Base-by-base conservation (phyloP, 2,888 invertebrate species). In the Synanthedon myopaeformis region DNA sequence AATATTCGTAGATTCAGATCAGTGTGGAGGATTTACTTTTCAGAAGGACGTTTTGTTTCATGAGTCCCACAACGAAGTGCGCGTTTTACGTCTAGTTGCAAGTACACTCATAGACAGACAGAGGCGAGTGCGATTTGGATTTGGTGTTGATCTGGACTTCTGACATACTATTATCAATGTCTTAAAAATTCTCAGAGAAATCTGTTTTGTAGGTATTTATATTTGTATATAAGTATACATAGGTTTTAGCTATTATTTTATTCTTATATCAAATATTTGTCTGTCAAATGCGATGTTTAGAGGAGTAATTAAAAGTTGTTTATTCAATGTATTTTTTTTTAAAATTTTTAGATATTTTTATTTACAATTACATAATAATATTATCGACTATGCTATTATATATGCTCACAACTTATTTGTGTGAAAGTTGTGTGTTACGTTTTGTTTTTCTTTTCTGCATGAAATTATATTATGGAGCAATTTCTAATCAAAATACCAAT, bases 221-320 rank as follows among this genome's bases (percentile, higher is more conserved):
- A 58, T 84, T 85, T 86, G 80, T 86, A 82, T 77, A 78, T 86
- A 86, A 86, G 86, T 86, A 85, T 86, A 86, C 86, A 86, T 86
- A 85, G 76, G 71, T 85, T 86, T 85, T 83, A 85, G 76, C 74
- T 78, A 79, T 66, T 69, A 69, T 67, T 84, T 83, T 85, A 77
- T 71, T 35, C 65, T 71, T 76, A 68, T 67, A 65, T 60, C 10
- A 49, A n/a, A 17, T 12, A 17, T 49, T 49, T 14, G 12, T 60
- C 65, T 65, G 70, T 64, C 68, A 67, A 64, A 56, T 66, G 56
- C 59, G 53, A 54, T 62, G 62, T 82, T 79, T 78, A 67, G 70
- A 75, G 69, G 66, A 71, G 72, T 68, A 68, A 77, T 74, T 79
- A 74, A 77, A 79, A 73, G 17, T 49, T 19, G 12, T 45, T 45